These are phyloP conservation scores for Phoebastria nigripes DNA, from an alignment of 2,797 vertebrate species.

Conservation along the genomic window DNA sequence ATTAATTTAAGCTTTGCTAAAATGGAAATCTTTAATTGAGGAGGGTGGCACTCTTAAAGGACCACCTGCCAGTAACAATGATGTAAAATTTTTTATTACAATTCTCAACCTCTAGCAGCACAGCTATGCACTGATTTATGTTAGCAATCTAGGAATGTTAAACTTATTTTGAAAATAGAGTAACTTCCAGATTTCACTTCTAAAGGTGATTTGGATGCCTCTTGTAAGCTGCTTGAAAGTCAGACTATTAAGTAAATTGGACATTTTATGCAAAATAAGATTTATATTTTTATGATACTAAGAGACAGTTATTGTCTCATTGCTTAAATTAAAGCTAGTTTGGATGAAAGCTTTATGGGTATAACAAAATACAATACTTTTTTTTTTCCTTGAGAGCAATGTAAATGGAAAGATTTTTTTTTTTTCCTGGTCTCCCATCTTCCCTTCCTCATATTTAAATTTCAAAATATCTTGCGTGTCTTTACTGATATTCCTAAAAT, in stretches of 20 bases:
- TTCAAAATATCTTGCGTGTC: background rate
- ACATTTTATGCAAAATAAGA: background rate
- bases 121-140: background rate
- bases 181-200: background rate
- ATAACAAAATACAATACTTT: background rate
- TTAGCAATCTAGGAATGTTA: background rate
- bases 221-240: background rate
- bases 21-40: background rate
- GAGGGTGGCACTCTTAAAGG: background rate
- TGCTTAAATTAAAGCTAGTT: background rate
- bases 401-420: background rate
- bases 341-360: background rate
- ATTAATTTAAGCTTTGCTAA: background rate
- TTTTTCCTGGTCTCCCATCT: background rate
- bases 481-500: background rate
- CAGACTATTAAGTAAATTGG: background rate
- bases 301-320: background rate
- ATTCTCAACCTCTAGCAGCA: background rate
- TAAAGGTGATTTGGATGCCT: background rate
- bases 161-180: background rate
- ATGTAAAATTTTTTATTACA: background rate
- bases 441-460: background rate
- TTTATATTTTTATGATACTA: background rate
- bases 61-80: background rate
- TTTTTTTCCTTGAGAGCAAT: background rate